Conservation (phyloP, 2,888 invertebrate genomes). For the Litoditis marina region DNA sequence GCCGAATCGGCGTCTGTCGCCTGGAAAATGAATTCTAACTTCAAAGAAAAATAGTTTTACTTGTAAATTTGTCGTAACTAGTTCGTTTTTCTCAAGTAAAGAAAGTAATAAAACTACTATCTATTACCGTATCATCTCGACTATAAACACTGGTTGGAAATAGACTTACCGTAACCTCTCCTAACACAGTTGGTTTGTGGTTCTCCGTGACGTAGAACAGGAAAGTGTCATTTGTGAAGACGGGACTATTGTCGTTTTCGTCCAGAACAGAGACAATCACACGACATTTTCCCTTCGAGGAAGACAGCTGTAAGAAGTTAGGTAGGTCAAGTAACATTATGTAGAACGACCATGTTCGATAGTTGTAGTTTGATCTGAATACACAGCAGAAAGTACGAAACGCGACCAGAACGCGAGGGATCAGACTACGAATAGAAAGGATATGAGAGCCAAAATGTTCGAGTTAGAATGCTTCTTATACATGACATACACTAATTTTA, state of each 20-base stretch:
- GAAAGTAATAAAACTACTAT: no score
- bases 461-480: no score
- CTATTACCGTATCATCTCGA: neutral
- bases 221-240: slow-evolving; percentile 27
- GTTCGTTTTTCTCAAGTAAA: neutral
- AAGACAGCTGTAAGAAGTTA: neutral
- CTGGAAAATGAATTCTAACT: neutral
- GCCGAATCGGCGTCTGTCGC: slow-evolving; percentile 23
- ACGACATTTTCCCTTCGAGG: slow-evolving; percentile 5
- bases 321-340: neutral
- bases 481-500: no score
- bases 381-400: no score
- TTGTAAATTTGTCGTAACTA: no score
- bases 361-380: no score
- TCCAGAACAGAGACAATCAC: slow-evolving; percentile 3
- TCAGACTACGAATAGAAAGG: no score
- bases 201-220: slow-evolving; percentile 32
- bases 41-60: neutral
- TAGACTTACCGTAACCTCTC: slow-evolving; percentile 20
- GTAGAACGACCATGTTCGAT: no score
- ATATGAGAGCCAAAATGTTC: no score
- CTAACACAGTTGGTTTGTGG: slow-evolving; percentile 20
- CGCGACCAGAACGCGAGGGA: no score
- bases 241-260: neutral
- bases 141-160: neutral